phyloP scores from a whole-genome alignment of 2,888 invertebrate species.

The Chrysodeixis includens region DNA sequence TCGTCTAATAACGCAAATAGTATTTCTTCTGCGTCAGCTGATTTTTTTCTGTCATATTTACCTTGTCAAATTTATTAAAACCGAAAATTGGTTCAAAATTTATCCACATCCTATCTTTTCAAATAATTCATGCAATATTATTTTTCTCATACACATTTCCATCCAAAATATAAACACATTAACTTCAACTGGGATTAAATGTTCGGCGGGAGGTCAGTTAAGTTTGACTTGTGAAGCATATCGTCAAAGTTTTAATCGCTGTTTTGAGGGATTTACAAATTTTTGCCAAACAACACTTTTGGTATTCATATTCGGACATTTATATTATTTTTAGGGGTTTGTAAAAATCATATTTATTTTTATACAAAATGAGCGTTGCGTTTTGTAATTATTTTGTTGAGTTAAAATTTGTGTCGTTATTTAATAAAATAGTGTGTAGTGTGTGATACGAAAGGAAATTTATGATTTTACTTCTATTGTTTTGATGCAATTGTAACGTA shows the following conservation, averaged over 20 bases:
- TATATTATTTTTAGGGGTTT: not conserved
- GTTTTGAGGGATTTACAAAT: slow-evolving; percentile 36
- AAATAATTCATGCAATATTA: not conserved
- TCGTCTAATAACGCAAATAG: too few relatives aligned
- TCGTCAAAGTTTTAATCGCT: slow-evolving; percentile 49
- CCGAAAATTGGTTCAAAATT: not conserved
- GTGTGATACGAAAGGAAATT: too few relatives aligned
- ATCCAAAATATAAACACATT: slow-evolving; percentile 20
- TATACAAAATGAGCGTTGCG: too few relatives aligned
- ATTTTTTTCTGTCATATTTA: not conserved
- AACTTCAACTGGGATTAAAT: slow-evolving; percentile 34
- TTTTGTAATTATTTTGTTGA: too few relatives aligned
- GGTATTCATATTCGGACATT: slow-evolving; percentile 8
- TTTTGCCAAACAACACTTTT: slow-evolving; percentile 40
- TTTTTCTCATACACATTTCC: not conserved
- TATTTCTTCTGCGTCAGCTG: not conserved
- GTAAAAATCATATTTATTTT: not conserved
- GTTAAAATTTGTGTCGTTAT: too few relatives aligned
- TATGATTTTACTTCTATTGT: too few relatives aligned
- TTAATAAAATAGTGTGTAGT: too few relatives aligned
- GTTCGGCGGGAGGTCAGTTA: slow-evolving; percentile 40
- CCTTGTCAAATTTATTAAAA: too few relatives aligned
- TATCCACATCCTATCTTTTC: not conserved
- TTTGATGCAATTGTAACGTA: too few relatives aligned
- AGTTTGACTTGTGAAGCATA: slow-evolving; percentile 41